Base-by-base conservation (phyloP, 1,140 invertebrate genomes). In the Drosophila triauraria region DNA sequence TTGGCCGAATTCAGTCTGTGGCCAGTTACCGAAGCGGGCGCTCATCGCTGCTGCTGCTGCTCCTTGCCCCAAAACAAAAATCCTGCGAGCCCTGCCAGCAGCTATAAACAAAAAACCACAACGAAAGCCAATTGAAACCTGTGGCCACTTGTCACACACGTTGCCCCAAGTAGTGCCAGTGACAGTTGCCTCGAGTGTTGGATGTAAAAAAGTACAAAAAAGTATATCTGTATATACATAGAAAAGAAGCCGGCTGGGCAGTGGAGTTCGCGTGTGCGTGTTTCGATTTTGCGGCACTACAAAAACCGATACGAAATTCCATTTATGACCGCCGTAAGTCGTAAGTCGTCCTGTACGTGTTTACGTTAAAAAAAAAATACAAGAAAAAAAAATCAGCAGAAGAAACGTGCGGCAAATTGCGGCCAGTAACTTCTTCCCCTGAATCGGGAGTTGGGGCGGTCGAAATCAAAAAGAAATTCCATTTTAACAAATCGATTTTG, bases 401-500 rank as follows among this genome's bases (percentile, higher is more conserved):
- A 20, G 17, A 85, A 86, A 86, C 79, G 79, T 87, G 83, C 76
- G 35, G 63, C 74, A 70, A 64, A 46, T 62, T 78, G 63, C 47
- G 69, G 65, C 13, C 35, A 56, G 61, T 38, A 47, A 47, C 64
- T 70, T 56, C 43, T 70, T 32, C 7, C 2, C 8, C n/a, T 20
- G 57, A 32, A 57, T 35, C 2, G 32, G 32, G 67, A 27, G 48
- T 42, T 6, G 27, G 54, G 44, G 35, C 20, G 23, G 15, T 51
- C 32, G 47, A 78, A 75, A 88, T 77, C 77, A 88, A 80, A 83
- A 70, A 75, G 54, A 77, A 83, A 88, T 80, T 80, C 65, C 65
- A 56, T 68, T 83, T 51, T 43, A 70, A 88, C 80, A 87, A 88
- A 87, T 87, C 84, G 84, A 88, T 87, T 87, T 78, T 53, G 72